Conservation (phyloP, 2,797 vertebrate genomes). For the Enteromius viviparus region DNA sequence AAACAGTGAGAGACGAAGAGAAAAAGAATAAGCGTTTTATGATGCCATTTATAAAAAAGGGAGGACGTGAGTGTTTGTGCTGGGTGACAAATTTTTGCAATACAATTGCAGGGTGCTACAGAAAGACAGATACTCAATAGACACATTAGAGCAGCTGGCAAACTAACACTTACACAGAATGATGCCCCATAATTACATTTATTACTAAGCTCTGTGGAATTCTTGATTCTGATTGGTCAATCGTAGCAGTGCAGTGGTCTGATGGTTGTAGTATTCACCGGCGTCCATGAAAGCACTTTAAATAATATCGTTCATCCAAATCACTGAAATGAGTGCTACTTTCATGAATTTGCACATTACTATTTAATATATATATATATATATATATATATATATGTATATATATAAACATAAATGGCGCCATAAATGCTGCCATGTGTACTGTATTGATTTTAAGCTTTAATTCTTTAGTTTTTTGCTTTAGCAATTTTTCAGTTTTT, state of each 20-base stretch:
- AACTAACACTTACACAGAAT: slow-evolving; percentile 39
- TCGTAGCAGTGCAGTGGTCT: not conserved
- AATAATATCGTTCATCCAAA: not conserved
- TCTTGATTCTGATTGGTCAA: not conserved
- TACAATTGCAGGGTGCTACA: slow-evolving; percentile 67
- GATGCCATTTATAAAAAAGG: slow-evolving; percentile 46
- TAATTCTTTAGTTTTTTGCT: not conserved
- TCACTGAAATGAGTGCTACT: not conserved
- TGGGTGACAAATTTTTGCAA: slow-evolving; percentile 49
- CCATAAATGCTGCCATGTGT: too few relatives aligned
- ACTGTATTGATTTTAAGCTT: not conserved
- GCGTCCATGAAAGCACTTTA: not conserved
- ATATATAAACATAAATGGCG: not conserved
- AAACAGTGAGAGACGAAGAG: slow-evolving; percentile 54
- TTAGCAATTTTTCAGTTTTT: not conserved
- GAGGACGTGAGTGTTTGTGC: slow-evolving; percentile 43
- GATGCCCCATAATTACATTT: slow-evolving; percentile 10
- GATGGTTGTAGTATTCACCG: not conserved
- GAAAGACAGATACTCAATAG: slow-evolving; percentile 60
- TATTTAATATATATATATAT: not conserved
- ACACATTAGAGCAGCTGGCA: slow-evolving; percentile 34
- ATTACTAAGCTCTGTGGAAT: not conserved
- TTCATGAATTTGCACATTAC: not conserved
- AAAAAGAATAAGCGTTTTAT: slow-evolving; percentile 31
- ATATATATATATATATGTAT: not conserved